Base-by-base conservation (phyloP, 2,113 vertebrate species). In the Nestor notabilis region DNA sequence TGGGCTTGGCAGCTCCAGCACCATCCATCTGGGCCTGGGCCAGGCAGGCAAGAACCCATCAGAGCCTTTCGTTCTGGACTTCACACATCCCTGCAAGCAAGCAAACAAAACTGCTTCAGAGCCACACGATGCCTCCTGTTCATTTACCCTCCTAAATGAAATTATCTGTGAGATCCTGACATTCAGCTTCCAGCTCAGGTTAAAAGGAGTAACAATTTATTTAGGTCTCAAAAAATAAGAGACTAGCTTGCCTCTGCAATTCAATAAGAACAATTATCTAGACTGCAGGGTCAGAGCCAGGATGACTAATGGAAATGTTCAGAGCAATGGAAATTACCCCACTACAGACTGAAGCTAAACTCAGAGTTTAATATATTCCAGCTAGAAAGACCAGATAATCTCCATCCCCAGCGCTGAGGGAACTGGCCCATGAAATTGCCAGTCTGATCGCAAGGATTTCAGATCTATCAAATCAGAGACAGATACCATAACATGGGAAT, bases 241-340 rank as follows among this genome's bases (percentile, higher is more conserved):
- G 82, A 80, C 77, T 94, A 90, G 61, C 75, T 80, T 88, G 61
- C 58, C 2, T 5, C 70, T 88, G 87, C 92, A 85, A 93, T 94
- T 96, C 87, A 94, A 69, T 91, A 83, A 91, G 93, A 95, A 91
- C 89, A 87, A 95, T 96, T 96, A 96, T 91, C 78, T 96, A 88
- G 82, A 90, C 84, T 94, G 85, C 66, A 90, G 93, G 95, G 95
- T 96, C 95, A 97, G 92, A 96, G 93, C 87, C 95, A 96, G 90
- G 66, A 96, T 96, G 96, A 95, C 93, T 96, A 96, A 96, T 96
- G 95, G 92, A 91, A 96, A 88, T 77, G 85, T 95, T 96, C 90
- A 95, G 87, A 95, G 93, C 94, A 96, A 96, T 97, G 95, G 93
- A 97, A 97, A 97, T 96, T 93, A 94, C 95, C 17, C 87, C 0